Percentiles rank a stretch among this genome's conserved stretches.
Evolutionary conservation across 2,888 invertebrate genomes (phyloP).

Genomic region (Pristionchus maxplancki): DNA sequence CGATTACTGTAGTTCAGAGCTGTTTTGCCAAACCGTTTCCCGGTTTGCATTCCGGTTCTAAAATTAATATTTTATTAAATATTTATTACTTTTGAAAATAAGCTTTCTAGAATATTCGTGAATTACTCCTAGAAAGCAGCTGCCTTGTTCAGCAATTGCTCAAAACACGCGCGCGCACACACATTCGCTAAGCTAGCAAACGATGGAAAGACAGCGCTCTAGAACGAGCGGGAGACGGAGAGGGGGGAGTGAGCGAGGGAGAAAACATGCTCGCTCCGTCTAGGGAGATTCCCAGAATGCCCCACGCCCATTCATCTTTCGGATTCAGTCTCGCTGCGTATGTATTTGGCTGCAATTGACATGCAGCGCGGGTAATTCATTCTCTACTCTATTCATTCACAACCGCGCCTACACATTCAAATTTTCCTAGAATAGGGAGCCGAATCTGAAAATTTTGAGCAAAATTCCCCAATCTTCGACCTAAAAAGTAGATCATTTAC

Average conservation of each 20-base stretch:
- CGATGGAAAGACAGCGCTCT: neutral
- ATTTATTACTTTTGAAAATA: neutral
- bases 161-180: neutral
- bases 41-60: neutral
- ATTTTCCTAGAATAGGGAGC: neutral
- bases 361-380: neutral
- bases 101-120: neutral
- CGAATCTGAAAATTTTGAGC: neutral
- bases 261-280: conserved; percentile 21
- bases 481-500: neutral
- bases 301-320: conserved; percentile 17
- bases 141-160: neutral
- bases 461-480: neutral
- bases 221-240: neutral
- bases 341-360: neutral
- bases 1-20: neutral
- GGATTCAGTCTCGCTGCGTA: neutral
- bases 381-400: neutral
- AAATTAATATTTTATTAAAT: neutral
- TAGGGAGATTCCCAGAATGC: neutral
- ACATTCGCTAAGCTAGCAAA: neutral
- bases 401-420: neutral
- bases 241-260: neutral
- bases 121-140: neutral
- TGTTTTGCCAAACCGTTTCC: neutral